These are phyloP conservation scores for Syngnathus typhle DNA, from an alignment of 2,113 vertebrate genomes.

Conservation along the genomic window DNA sequence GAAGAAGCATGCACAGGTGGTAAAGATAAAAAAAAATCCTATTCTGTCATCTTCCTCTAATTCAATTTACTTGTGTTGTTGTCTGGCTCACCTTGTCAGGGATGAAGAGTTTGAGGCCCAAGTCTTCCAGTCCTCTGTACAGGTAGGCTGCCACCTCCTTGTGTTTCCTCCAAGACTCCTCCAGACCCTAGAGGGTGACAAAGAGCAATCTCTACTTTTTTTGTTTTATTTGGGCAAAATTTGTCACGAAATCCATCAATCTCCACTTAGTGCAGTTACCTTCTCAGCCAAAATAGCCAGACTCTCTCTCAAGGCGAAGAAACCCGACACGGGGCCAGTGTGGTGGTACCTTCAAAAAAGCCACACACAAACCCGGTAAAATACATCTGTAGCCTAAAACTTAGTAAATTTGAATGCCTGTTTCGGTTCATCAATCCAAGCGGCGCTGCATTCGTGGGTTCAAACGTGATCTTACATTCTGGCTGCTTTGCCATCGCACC, in stretches of 20 bases:
- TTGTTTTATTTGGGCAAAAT: background rate
- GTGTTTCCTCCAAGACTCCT: conserved; percentile 81
- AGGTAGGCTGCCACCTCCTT: conserved; percentile 70
- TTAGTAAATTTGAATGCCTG: background rate
- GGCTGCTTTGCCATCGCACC: conserved; percentile 74
- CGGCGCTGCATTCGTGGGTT: background rate
- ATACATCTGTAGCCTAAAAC: background rate
- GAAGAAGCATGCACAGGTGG: background rate
- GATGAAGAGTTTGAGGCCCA: conserved; percentile 88
- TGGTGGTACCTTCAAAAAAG: conserved; percentile 83
- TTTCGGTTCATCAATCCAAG: background rate
- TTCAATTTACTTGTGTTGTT: conserved; percentile 2
- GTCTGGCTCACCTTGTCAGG: conserved; percentile 75
- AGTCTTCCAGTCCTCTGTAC: conserved; percentile 72
- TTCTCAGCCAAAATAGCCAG: conserved; percentile 79
- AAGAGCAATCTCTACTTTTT: conserved; percentile 11
- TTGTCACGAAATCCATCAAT: background rate
- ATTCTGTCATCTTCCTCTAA: background rate
- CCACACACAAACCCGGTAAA: background rate
- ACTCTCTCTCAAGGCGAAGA: conserved; percentile 84
- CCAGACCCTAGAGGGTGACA: conserved; percentile 77
- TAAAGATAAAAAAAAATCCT: background rate
- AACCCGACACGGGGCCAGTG: conserved; percentile 77
- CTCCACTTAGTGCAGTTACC: conserved; percentile 62
- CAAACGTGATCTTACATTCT: conserved; percentile 73